A percentile compares a stretch with the other conserved stretches of the same genome.
Evolutionary conservation across 2,113 vertebrate genomes (phyloP).

Genomic region (Bombycilla garrulus): DNA sequence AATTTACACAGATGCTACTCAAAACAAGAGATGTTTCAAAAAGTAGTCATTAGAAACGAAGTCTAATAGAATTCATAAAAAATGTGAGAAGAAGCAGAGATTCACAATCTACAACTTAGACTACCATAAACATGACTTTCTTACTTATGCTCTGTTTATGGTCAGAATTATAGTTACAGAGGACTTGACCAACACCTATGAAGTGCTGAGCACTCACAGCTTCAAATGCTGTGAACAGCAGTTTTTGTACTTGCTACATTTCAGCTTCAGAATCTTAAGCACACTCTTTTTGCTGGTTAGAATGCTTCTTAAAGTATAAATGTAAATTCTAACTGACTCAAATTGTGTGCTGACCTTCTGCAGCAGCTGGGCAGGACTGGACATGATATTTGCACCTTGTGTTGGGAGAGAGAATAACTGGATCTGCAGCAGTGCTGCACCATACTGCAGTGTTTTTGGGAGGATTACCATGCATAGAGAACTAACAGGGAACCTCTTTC

Average conservation of each 20-base stretch:
- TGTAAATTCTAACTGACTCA: background rate
- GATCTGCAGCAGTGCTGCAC: background rate
- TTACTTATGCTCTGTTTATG: background rate
- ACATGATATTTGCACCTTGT: background rate
- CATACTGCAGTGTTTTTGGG: background rate
- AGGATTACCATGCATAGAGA: background rate
- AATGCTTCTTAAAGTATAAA: background rate
- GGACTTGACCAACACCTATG: background rate
- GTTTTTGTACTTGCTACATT: background rate
- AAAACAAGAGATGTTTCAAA: background rate
- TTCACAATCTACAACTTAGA: background rate
- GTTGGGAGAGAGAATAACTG: background rate
- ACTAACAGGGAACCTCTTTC: background rate
- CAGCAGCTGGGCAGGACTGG: background rate
- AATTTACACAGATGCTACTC: background rate
- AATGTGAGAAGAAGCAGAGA: background rate
- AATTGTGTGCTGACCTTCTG: background rate
- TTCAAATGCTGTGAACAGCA: background rate
- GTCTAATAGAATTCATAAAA: background rate
- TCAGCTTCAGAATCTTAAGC: background rate
- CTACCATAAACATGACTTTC: accelerated
- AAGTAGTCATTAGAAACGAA: background rate
- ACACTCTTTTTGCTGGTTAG: background rate
- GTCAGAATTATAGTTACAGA: background rate
- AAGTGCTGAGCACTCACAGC: background rate